Base-by-base conservation (phyloP, 2,888 invertebrate species). In the Lysandra bellargus region DNA sequence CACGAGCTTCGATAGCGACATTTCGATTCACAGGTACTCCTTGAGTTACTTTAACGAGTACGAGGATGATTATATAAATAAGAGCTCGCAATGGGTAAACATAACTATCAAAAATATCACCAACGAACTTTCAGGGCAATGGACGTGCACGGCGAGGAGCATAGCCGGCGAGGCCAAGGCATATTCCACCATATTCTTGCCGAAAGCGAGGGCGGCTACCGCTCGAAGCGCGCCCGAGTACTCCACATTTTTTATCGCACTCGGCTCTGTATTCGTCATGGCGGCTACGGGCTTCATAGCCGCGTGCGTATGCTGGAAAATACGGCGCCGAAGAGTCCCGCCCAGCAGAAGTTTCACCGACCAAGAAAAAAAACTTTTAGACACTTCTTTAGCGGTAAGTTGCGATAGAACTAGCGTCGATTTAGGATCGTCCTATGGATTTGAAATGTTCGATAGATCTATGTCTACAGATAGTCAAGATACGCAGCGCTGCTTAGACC, bases 351-450 rank as follows among this genome's bases (percentile, higher is more conserved):
- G 97, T 87, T 97, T 97, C 87, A 97, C 97, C 77, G 98, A 98
- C 86, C 98, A 98, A 92, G 98, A 98, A 87, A 98, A 98, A 90
- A 97, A 98, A 86, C 93, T 98, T 80, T 93, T 98, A 82, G 98
- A 98, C 84, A 96, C 97, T 30, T 98, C 98, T 91, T 79, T 96
- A 92, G 89, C 94, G 69, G 89, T 92, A 80, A 96, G 96, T 85
- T 96, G 96, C 84, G 96, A 96, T 83, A 95, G 96, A 82, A 95
- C 96, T 57, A 97, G 97, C 85, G 95, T 96, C 61, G 96, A 96
- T 80, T 90, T 96, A 87, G 96, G 87, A 80, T 96, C 86, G 83
- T 95, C 87, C 0, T 95, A 92, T 44, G 94, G 92, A 7, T 92
- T 93, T 80, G 94, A 94, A 93, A 88, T 96, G 95, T 87, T 95